phyloP scores from a whole-genome alignment of 2,888 invertebrate genomes.

The Macrostomum cliftonense region DNA sequence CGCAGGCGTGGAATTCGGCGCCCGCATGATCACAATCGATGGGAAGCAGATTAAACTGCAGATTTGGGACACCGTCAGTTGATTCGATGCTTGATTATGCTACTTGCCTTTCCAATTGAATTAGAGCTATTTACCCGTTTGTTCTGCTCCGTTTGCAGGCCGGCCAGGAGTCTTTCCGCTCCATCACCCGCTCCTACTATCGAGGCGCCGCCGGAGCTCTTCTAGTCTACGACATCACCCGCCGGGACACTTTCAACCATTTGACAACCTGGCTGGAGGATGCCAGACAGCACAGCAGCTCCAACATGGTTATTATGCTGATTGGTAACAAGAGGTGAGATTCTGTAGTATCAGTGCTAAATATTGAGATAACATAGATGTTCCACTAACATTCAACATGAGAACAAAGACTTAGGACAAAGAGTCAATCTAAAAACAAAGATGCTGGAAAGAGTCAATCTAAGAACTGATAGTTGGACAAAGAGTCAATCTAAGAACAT shows the following conservation, averaged over 20 bases:
- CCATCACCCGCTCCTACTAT: conserved; percentile 95
- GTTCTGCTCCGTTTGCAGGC: too few species aligned
- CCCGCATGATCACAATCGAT: conserved; percentile 98
- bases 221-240: conserved; percentile 91
- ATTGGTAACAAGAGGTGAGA: conserved; percentile 83
- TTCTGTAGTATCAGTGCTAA: too few species aligned
- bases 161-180: conserved; percentile 63
- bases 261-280: conserved; percentile 98
- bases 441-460: too few species aligned
- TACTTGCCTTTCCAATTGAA: too few species aligned
- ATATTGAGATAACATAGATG: too few species aligned
- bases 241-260: conserved; percentile 93
- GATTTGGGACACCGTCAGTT: conserved; percentile 85
- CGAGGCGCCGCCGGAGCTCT: conserved; percentile 94
- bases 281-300: conserved; percentile 96
- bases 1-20: conserved; percentile 79
- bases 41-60: conserved; percentile 98
- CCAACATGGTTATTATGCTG: conserved; percentile 99
- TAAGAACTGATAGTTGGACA: too few species aligned
- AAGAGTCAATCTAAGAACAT: too few species aligned
- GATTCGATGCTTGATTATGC: too few species aligned
- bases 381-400: too few species aligned
- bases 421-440: too few species aligned
- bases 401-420: too few species aligned
- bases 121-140: too few species aligned